These are phyloP conservation scores for Zelleria hepariella DNA, from an alignment of 2,888 invertebrate genomes.

Conservation along the genomic window DNA sequence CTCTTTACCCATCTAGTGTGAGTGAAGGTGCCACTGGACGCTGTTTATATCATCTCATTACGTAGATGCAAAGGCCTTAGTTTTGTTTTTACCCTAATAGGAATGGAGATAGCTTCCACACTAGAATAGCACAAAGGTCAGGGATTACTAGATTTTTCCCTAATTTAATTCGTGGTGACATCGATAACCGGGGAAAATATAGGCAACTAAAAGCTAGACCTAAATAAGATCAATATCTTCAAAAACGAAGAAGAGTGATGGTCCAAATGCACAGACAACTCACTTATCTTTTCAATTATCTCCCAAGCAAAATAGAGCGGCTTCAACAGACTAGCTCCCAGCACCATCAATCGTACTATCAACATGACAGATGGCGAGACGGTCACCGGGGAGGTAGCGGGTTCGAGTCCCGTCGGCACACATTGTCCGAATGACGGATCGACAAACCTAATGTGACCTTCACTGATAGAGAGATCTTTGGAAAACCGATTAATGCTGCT, in stretches of 20 bases:
- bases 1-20: too few relatives aligned
- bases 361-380: slow-evolving; percentile 31
- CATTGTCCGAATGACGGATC: slow-evolving; percentile 42
- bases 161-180: too few relatives aligned
- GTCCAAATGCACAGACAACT: neutral
- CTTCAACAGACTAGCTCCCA: too few relatives aligned
- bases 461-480: neutral
- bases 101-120: too few relatives aligned
- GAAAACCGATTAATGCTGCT: neutral
- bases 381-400: slow-evolving; percentile 9
- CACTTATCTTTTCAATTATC: neutral
- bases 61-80: too few relatives aligned
- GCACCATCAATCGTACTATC: slow-evolving; percentile 38
- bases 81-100: too few relatives aligned
- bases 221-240: neutral
- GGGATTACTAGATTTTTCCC: too few relatives aligned
- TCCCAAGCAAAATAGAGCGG: neutral
- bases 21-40: too few relatives aligned
- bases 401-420: slow-evolving; percentile 18
- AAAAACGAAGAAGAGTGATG: neutral
- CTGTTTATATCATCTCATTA: too few relatives aligned
- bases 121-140: too few relatives aligned
- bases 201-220: neutral
- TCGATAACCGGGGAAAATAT: too few relatives aligned
- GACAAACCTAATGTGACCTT: slow-evolving; percentile 13